Percentiles rank a stretch among this genome's conserved stretches.
These are phyloP conservation scores for Laupala kohalensis DNA, from an alignment of 1,140 invertebrate genomes.

Conservation along the genomic window DNA sequence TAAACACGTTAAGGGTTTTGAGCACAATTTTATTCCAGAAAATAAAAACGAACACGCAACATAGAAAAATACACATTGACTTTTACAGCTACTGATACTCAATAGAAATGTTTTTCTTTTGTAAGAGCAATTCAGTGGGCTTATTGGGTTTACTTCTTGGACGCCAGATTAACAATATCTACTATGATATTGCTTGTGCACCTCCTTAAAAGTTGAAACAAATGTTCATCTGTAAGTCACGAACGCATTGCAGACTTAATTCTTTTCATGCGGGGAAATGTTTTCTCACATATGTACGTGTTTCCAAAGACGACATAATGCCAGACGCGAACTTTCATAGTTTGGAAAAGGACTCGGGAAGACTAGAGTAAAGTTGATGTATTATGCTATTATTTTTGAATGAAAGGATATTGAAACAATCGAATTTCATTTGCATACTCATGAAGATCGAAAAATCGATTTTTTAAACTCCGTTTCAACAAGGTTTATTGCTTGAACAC, in stretches of 20 bases:
- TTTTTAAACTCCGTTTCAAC: neutral
- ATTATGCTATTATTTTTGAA: neutral
- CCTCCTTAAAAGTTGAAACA: neutral
- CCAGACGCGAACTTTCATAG: neutral
- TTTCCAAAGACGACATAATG: neutral
- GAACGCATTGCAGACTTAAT: neutral
- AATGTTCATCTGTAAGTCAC: neutral
- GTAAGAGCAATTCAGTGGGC: neutral
- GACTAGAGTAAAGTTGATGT: neutral
- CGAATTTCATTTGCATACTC: neutral
- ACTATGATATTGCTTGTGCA: neutral
- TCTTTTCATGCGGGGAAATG: neutral
- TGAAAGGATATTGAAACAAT: neutral
- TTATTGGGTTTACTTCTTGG: neutral
- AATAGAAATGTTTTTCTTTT: too few species aligned
- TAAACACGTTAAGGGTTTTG: too few species aligned
- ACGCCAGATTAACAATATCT: neutral
- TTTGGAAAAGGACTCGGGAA: neutral
- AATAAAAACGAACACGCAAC: too few species aligned
- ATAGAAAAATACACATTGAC: too few species aligned
- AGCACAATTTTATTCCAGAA: too few species aligned
- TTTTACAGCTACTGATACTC: too few species aligned
- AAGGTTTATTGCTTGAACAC: neutral
- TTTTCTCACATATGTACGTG: conserved; percentile 4
- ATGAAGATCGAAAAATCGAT: neutral